Conservation (phyloP, 2,888 invertebrate genomes). For the Troglohyphantes excavatus region DNA sequence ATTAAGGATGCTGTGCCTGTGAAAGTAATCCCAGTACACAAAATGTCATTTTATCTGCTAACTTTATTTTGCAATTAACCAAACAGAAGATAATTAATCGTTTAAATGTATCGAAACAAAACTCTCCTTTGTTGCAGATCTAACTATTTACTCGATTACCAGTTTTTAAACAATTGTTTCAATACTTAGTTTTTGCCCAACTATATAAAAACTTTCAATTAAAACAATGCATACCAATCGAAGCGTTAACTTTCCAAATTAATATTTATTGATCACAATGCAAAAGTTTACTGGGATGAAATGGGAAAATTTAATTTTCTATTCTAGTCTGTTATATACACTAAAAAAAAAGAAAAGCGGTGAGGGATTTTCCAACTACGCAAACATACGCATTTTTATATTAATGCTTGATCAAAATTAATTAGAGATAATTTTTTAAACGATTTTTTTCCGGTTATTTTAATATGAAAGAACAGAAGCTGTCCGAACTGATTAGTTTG, state of each 20-base stretch:
- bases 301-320: constrained; percentile 42
- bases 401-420: constrained; percentile 36
- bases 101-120: no score
- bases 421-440: constrained; percentile 49
- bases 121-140: no score
- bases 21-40: no score
- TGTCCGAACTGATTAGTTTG: neutral
- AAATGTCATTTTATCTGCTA: no score
- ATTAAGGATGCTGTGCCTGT: no score
- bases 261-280: constrained; percentile 26
- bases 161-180: neutral
- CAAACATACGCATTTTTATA: neutral
- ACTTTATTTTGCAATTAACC: no score
- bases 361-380: neutral
- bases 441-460: neutral
- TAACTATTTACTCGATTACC: neutral
- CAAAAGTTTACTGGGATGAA: neutral
- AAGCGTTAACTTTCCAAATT: constrained; percentile 15
- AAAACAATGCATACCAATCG: neutral
- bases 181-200: neutral
- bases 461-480: neutral
- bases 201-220: constrained; percentile 12
- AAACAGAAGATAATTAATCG: no score
- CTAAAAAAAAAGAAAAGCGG: constrained; percentile 26
- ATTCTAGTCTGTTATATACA: constrained; percentile 11